Evolutionary conservation across 2,888 invertebrate genomes (phyloP).

Genomic region (Lasioglossum villosulum): DNA sequence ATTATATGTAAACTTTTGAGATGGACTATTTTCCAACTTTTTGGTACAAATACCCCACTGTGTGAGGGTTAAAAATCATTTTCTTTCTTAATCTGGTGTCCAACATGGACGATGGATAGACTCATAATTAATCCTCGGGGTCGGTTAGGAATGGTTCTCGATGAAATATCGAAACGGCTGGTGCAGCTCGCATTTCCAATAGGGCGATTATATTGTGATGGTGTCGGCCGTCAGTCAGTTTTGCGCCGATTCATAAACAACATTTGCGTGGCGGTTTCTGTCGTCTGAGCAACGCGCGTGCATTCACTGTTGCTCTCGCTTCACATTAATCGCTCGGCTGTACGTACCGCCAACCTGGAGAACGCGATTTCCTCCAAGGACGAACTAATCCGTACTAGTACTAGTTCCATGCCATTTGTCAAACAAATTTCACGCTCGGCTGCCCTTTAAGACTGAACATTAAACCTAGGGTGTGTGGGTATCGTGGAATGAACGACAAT

Average conservation of each 20-base stretch:
- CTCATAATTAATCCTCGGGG: background rate
- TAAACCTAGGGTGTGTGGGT: slow-evolving; percentile 54
- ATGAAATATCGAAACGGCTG: slow-evolving; percentile 29
- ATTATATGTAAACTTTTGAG: no score
- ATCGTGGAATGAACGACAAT: slow-evolving; percentile 34
- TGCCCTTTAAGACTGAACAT: slow-evolving; percentile 57
- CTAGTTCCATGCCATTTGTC: slow-evolving; percentile 65
- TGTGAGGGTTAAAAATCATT: background rate
- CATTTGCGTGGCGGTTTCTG: slow-evolving; percentile 23
- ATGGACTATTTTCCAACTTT: no score
- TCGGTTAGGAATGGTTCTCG: background rate
- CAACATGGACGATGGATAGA: background rate
- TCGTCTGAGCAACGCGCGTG: slow-evolving; percentile 31
- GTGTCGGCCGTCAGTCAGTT: slow-evolving; percentile 15
- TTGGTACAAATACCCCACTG: no score
- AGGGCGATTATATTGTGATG: slow-evolving; percentile 19
- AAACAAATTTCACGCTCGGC: slow-evolving; percentile 65
- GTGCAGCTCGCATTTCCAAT: background rate
- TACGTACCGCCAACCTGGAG: slow-evolving; percentile 64
- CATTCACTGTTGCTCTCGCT: slow-evolving; percentile 31
- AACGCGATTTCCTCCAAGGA: slow-evolving; percentile 64
- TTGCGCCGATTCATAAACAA: slow-evolving; percentile 37
- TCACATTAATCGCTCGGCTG: slow-evolving; percentile 55
- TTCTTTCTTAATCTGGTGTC: background rate
- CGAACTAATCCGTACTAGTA: slow-evolving; percentile 51